Percentiles rank a stretch among this genome's conserved stretches.
phyloP scores from a whole-genome alignment of 2,888 invertebrate genomes.

The Petrolisthes cinctipes region DNA sequence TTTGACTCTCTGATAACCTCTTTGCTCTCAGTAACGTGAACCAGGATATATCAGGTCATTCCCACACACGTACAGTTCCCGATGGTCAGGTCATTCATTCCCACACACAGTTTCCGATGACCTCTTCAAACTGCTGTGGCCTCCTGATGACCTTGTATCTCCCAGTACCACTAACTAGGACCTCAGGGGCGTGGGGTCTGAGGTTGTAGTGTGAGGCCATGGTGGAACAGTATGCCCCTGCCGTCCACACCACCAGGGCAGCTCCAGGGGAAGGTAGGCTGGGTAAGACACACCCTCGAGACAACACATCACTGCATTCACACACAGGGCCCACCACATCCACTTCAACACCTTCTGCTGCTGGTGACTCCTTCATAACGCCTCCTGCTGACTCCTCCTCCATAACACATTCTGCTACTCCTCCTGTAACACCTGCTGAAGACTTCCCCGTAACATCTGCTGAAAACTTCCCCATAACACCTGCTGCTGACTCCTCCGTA shows the following conservation, averaged over 20 bases:
- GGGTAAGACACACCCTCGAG: neutral
- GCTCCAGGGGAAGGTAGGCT: neutral
- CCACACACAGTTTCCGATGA: constrained; percentile 15
- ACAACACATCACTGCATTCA: constrained; percentile 43
- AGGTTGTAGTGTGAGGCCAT: constrained; percentile 53
- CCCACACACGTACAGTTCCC: too few species aligned
- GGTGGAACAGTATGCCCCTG: constrained; percentile 46
- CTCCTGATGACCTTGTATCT: constrained; percentile 27
- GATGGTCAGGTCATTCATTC: neutral
- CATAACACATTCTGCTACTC: too few species aligned
- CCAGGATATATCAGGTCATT: too few species aligned
- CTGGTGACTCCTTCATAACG: neutral
- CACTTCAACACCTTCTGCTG: neutral
- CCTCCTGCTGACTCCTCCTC: too few species aligned
- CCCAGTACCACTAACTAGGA: constrained; percentile 22
- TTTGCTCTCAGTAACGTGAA: too few species aligned
- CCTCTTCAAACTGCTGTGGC: constrained; percentile 38
- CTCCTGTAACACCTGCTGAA: too few species aligned
- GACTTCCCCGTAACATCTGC: too few species aligned
- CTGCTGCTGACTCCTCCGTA: too few species aligned
- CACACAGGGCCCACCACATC: constrained; percentile 50
- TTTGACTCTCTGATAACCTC: too few species aligned
- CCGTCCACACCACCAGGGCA: constrained; percentile 36
- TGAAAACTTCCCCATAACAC: too few species aligned
- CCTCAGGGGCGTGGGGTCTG: constrained; percentile 38